Evolutionary conservation across 2,113 vertebrate species (phyloP).

Genomic region (Melanerpes aurifrons): DNA sequence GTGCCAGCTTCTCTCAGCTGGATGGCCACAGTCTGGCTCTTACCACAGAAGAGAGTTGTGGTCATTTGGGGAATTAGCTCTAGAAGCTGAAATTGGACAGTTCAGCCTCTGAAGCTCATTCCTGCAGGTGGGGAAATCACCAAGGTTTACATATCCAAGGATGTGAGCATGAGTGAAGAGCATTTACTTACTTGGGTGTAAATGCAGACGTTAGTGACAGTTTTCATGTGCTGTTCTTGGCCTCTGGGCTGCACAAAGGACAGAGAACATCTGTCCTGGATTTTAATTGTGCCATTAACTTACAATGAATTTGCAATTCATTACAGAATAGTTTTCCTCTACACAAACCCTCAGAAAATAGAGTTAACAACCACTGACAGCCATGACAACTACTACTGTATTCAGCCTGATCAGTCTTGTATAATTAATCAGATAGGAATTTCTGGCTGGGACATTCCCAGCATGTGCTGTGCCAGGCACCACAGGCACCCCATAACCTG

Average conservation of each 20-base stretch:
- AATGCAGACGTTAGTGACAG: not conserved
- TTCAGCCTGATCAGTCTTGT: not conserved
- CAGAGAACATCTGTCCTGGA: not conserved
- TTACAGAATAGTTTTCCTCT: not conserved
- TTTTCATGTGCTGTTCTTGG: not conserved
- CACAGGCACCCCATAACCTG: fast-evolving
- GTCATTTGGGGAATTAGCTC: not conserved
- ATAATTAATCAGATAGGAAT: not conserved
- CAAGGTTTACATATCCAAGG: not conserved
- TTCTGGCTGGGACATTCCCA: not conserved
- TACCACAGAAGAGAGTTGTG: not conserved
- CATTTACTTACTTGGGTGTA: not conserved
- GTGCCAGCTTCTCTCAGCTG: not conserved
- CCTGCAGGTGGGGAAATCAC: not conserved
- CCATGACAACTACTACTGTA: not conserved
- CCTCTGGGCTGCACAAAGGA: not conserved
- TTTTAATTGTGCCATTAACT: not conserved
- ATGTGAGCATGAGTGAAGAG: not conserved
- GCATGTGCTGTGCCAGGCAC: not conserved
- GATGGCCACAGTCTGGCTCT: not conserved
- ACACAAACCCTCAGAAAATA: not conserved
- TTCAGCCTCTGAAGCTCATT: not conserved
- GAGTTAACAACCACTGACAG: not conserved
- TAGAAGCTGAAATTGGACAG: not conserved
- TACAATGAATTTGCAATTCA: not conserved